Base-by-base conservation (phyloP, 2,113 vertebrate genomes). In the Otis tarda region DNA sequence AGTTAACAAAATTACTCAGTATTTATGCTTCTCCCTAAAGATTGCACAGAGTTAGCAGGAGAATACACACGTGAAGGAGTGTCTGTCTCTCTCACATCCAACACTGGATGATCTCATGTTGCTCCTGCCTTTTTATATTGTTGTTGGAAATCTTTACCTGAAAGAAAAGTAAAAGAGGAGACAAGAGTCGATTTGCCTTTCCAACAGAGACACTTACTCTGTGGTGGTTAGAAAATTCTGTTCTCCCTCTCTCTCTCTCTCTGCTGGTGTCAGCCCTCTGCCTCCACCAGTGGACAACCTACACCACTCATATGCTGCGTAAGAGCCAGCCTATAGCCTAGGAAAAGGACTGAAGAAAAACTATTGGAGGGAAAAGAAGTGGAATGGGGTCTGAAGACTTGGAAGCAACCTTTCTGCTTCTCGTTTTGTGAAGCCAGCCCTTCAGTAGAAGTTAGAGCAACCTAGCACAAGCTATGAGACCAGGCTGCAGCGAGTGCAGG, bases 1-100 rank as follows among this genome's bases (percentile, higher is more conserved):
- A 93, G 65, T 90, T 93, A 85, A 91, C 79, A 59, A 94, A 92
- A 94, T 94, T 87, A 79, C 73, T 91, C 55, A 18, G 67, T 90
- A 81, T 96, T 97, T 95, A 95, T 83, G 41, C 55, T 91, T 95
- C 78, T 95, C 67, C 41, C 59, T 80, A 11, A 76, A 85, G 65
- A 77, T 12, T 83, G 81, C 84, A 61, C 25, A 31, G 74, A 37
- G 41, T 81, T 91, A 77, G 39, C 55, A 71, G 88, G 49, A 90
- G 64, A 79, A 90, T 45, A 53, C 53, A 56, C 60, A 90, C 49
- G 37, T 6, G 77, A 75, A 93, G 92, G 90, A 90, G 80, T 12
- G 73, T 59, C 47, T 87, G 75, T n/a, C 67, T 94, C 65, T 30
- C 75, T 78, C 56, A 78, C 30, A 91, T 75, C 64, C 87, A 77